These are phyloP conservation scores for Vimba vimba DNA, from an alignment of 2,113 vertebrate species.

Conservation along the genomic window DNA sequence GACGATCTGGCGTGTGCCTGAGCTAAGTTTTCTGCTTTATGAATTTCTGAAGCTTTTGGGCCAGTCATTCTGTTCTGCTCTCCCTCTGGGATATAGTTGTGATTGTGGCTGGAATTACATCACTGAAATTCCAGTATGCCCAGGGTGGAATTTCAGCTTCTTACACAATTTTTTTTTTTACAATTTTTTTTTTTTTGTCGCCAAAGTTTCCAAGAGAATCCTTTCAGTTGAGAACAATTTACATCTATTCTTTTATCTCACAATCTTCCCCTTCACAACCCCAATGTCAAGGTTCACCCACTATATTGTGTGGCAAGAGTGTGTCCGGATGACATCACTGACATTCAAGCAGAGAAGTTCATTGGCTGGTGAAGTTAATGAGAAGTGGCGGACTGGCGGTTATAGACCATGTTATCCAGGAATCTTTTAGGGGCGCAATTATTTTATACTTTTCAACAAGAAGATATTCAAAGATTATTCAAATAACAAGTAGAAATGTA, in stretches of 20 bases:
- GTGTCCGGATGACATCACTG: constrained; percentile 6
- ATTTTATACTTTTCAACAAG: neutral
- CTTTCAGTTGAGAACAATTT: constrained; percentile 36
- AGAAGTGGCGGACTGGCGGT: neutral
- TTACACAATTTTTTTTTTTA: neutral
- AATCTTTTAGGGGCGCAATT: neutral
- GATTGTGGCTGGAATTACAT: constrained; percentile 16
- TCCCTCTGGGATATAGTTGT: neutral
- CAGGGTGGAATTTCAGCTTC: neutral
- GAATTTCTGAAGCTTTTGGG: constrained; percentile 9
- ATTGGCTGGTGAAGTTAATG: neutral
- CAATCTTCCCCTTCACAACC: constrained; percentile 26
- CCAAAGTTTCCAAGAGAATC: constrained; percentile 2
- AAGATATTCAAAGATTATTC: neutral
- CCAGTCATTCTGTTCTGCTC: neutral
- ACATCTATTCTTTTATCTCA: constrained; percentile 46
- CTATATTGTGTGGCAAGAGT: neutral
- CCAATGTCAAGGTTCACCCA: neutral
- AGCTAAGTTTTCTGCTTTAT: constrained; percentile 47
- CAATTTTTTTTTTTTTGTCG: neutral
- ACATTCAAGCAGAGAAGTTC: neutral
- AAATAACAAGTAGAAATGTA: neutral
- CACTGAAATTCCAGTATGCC: neutral
- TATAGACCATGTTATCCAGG: neutral
- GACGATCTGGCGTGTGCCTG: constrained; percentile 63